Percentiles rank a stretch among this genome's conserved stretches.
phyloP scores from a whole-genome alignment of 1,140 invertebrate species.

The Babylonia areolata region DNA sequence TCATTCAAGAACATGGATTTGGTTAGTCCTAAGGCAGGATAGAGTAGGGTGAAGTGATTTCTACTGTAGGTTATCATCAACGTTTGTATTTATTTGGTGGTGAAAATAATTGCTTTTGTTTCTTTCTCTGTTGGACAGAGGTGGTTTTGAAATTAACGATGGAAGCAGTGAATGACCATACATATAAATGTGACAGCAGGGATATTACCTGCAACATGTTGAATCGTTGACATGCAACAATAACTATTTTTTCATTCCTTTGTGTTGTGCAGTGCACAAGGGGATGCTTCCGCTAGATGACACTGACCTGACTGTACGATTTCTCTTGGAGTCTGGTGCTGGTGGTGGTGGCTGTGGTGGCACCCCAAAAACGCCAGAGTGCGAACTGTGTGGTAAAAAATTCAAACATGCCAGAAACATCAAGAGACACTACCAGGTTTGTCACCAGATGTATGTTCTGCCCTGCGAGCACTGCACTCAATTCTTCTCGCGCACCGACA shows the following conservation, averaged over 20 bases:
- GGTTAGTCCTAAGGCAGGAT: too few species aligned
- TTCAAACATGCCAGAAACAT: conserved; percentile 31
- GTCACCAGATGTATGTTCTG: conserved; percentile 27
- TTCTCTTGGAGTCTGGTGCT: not conserved
- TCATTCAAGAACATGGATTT: too few species aligned
- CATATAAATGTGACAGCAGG: too few species aligned
- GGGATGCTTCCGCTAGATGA: not conserved
- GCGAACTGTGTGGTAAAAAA: conserved; percentile 6
- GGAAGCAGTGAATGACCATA: too few species aligned
- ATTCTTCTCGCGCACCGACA: conserved; percentile 21
- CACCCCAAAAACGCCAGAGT: not conserved
- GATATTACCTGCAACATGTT: not conserved
- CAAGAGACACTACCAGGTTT: conserved; percentile 17
- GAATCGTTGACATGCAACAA: not conserved
- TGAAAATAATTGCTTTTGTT: too few species aligned
- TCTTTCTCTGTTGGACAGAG: too few species aligned
- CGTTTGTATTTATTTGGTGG: too few species aligned
- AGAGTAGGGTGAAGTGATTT: too few species aligned
- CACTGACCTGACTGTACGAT: not conserved
- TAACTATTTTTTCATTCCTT: not conserved
- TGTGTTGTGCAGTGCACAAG: not conserved
- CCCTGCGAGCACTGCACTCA: conserved; percentile 23
- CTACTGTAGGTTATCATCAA: too few species aligned
- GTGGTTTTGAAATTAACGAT: too few species aligned
- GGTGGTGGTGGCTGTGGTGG: not conserved